These are phyloP conservation scores for Plecturocebus donacophilus DNA, from an alignment of 2,113 vertebrate genomes.

Conservation along the genomic window DNA sequence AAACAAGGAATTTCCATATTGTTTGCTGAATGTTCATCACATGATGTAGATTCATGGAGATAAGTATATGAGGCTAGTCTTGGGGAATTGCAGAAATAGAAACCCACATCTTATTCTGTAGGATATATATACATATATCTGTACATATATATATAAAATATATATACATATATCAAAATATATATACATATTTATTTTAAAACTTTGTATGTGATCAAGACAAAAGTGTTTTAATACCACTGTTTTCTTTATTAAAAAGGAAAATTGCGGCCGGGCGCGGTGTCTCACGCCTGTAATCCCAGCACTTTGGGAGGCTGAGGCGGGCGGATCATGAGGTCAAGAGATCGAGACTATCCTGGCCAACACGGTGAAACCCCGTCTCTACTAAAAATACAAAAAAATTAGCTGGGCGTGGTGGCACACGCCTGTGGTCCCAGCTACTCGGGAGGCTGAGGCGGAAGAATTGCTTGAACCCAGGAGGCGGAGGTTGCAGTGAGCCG, in stretches of 20 bases:
- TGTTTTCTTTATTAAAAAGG: neutral
- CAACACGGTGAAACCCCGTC: too few relatives aligned
- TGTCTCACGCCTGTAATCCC: too few relatives aligned
- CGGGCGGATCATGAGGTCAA: too few relatives aligned
- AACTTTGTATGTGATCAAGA: neutral
- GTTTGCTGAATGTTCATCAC: slow-evolving; percentile 49
- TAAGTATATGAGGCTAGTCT: slow-evolving; percentile 70
- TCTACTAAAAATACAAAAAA: too few relatives aligned
- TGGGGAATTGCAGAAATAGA: slow-evolving; percentile 6
- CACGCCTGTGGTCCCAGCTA: too few relatives aligned
- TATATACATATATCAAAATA: too few relatives aligned
- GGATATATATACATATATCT: neutral
- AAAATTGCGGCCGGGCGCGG: neutral
- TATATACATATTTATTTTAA: neutral
- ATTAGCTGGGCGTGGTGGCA: too few relatives aligned
- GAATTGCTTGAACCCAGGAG: too few relatives aligned
- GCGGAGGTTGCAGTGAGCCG: too few relatives aligned
- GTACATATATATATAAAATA: neutral
- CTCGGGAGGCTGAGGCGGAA: too few relatives aligned
- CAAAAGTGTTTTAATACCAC: neutral
- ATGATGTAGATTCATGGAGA: slow-evolving; percentile 59
- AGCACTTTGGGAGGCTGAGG: too few relatives aligned
- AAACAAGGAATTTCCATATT: slow-evolving; percentile 72
- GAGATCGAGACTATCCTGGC: too few relatives aligned
- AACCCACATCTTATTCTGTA: neutral